Conservation (phyloP, 2,113 vertebrate genomes). For the Rhynchomys soricoides region DNA sequence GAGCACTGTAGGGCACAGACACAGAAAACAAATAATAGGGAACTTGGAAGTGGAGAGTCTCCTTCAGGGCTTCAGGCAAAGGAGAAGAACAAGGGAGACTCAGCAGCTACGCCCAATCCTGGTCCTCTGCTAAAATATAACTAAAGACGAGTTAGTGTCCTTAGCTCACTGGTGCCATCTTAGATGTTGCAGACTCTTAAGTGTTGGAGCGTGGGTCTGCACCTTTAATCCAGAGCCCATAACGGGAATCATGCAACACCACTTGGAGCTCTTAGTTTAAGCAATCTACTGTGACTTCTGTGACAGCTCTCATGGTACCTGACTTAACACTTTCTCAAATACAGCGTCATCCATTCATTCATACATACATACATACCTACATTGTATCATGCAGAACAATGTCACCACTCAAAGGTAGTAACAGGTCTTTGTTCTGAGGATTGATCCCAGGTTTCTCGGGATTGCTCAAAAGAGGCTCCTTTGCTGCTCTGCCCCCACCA, state of each 20-base stretch:
- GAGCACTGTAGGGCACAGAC: neutral
- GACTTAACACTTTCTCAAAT: neutral
- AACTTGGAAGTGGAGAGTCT: neutral
- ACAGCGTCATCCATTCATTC: neutral
- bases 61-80: neutral
- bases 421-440: neutral
- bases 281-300: neutral
- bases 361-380: neutral
- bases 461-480: neutral
- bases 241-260: neutral
- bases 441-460: neutral
- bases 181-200: neutral
- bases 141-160: neutral
- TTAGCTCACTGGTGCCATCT: neutral
- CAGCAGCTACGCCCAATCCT: neutral
- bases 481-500: neutral
- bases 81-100: neutral
- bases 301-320: neutral
- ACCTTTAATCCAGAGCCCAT: neutral
- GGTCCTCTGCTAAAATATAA: neutral
- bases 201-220: neutral
- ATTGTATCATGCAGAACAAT: neutral
- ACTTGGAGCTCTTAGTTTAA: neutral
- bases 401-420: neutral
- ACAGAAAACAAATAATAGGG: too few relatives aligned